phyloP scores from a whole-genome alignment of 2,113 vertebrate species.

The Mellivora capensis region DNA sequence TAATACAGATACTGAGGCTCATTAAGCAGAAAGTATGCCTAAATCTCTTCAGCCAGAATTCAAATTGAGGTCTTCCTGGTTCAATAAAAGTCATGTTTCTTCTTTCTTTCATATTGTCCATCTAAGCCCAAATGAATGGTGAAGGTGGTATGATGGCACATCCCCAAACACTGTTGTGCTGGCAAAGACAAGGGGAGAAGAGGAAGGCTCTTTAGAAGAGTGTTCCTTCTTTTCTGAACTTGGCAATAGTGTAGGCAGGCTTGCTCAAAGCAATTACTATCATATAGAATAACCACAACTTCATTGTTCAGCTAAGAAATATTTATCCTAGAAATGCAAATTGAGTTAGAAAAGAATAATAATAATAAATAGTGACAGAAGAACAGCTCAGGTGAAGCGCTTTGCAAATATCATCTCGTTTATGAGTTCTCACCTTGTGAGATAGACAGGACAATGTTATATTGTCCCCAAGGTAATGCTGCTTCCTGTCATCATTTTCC shows the following conservation, averaged over 20 bases:
- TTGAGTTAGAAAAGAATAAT: not conserved
- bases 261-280: not conserved
- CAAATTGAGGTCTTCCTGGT: not conserved
- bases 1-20: not conserved
- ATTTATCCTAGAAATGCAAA: not conserved
- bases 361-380: not conserved
- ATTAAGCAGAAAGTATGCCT: not conserved
- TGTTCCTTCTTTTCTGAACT: not conserved
- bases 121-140: not conserved
- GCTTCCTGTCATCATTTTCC: not conserved
- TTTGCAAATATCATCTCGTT: not conserved
- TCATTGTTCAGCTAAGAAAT: not conserved
- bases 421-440: not conserved
- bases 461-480: not conserved
- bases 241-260: not conserved
- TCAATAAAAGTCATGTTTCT: not conserved
- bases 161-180: not conserved
- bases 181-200: not conserved
- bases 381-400: not conserved
- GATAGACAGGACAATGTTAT: not conserved
- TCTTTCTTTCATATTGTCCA: not conserved
- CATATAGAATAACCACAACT: not conserved
- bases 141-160: not conserved
- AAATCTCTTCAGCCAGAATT: not conserved
- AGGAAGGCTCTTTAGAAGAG: not conserved